Evolutionary conservation across 2,113 vertebrate genomes (phyloP), one percentile per base, ranked within the genome.

Genomic region (Heterochromis multidens): DNA sequence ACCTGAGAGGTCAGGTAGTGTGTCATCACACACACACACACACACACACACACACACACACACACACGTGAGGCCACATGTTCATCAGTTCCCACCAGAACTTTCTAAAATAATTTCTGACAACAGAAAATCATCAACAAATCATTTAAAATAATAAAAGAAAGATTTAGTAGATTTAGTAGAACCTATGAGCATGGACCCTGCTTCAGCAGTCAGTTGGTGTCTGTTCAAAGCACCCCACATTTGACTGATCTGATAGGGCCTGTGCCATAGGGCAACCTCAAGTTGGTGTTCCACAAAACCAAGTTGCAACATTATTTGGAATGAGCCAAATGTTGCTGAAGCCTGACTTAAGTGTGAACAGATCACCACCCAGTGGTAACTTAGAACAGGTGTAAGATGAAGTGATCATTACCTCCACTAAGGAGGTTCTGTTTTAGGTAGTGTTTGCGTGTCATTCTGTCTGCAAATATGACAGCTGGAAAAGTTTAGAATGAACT

Each of bases 1-100:
- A 93, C 79, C 29, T 87, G 89, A 91, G 91, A 89, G 79, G 85
- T 86, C 85, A 92, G 91, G 90, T 92, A 89, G 70, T 87, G 85
- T 91, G 77, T 91, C 89, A 81, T 81, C 80, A 23, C 67, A 35
- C 61, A 46, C 58, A 40, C 77, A 43, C 62, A 35, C 82, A n/a
- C 67, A 7, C 19, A 58, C 25, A 54, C 79, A 76, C 63, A 57
- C 54, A 49, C 52, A 49, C 62, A 72, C 61, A 65, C 49, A n/a
- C 77, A 83, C 35, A 61, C 72, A 37, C 21, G 8, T 6, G 1
- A 56, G 79, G 52, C 63, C 84, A 81, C 70, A 78, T 80, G 56
- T n/a, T 77, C 13, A 57, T 67, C 49, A 60, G 23, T 65, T 83
- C 56, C n/a, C 29, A 67, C 33, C 21, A 84, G 7, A 4, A 9